Conservation (phyloP, 2,888 invertebrate genomes). For the Drosophila cracens region DNA sequence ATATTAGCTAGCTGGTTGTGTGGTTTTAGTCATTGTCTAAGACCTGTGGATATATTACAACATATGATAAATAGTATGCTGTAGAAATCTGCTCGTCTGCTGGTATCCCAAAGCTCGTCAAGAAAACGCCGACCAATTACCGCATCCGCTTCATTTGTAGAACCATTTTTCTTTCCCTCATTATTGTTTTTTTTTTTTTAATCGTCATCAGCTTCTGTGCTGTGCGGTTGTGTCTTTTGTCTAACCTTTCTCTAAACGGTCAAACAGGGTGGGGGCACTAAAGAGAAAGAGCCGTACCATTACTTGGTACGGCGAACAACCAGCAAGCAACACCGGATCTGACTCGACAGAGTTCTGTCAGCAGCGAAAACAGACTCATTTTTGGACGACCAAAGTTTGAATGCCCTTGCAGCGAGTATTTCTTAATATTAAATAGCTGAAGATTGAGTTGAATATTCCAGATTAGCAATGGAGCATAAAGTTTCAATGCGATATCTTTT, state of each 20-base stretch:
- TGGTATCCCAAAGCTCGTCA: background rate
- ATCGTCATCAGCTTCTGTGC: constrained; percentile 43
- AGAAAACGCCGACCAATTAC: constrained; percentile 64
- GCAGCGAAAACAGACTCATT: constrained; percentile 7
- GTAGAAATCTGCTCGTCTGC: background rate
- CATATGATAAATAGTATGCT: constrained; percentile 1
- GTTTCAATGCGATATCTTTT: background rate
- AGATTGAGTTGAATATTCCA: background rate
- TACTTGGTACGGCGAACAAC: background rate
- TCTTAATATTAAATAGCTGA: background rate
- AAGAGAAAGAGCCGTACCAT: constrained; percentile 9
- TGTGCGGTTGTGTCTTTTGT: constrained; percentile 25
- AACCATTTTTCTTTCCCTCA: constrained; percentile 38
- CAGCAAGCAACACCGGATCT: constrained; percentile 14
- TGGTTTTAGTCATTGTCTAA: background rate
- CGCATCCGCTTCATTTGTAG: constrained; percentile 73
- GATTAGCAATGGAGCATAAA: background rate
- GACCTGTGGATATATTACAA: constrained; percentile 8
- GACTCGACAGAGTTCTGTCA: constrained; percentile 33
- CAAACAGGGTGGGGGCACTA: constrained; percentile 12
- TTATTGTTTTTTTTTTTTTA: constrained; percentile 13
- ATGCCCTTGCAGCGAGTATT: constrained; percentile 1
- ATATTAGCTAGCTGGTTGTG: background rate
- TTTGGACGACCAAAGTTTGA: background rate
- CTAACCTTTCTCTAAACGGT: constrained; percentile 35